These are phyloP conservation scores for Augochlorella aurata DNA, from an alignment of 2,888 invertebrate species.

Conservation along the genomic window DNA sequence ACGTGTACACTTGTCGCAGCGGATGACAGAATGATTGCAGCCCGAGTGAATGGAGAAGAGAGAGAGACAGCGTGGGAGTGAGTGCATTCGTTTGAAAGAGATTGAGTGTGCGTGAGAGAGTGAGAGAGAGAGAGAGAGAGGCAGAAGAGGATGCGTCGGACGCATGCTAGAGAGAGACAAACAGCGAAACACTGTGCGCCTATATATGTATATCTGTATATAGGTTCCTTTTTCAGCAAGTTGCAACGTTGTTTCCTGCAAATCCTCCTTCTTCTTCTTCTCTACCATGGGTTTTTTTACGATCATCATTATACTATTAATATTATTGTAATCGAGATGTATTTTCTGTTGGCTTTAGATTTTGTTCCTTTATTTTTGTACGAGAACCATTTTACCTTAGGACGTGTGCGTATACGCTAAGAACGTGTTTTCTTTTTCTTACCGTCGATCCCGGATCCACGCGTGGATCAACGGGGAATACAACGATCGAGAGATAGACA, in stretches of 20 bases:
- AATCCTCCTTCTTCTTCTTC: conserved; percentile 37
- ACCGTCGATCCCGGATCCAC: conserved; percentile 32
- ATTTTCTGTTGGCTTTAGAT: conserved; percentile 78
- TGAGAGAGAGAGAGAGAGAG: neutral
- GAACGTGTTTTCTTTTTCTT: conserved; percentile 63
- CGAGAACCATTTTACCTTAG: conserved; percentile 71
- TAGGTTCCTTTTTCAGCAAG: conserved; percentile 55
- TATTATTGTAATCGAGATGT: conserved; percentile 68
- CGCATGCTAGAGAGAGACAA: conserved; percentile 31
- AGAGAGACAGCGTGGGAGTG: conserved; percentile 66
- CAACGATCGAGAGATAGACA: conserved; percentile 11
- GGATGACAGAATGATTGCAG: neutral
- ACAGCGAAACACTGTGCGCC: conserved; percentile 61
- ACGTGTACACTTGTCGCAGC: conserved; percentile 20
- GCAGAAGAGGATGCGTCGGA: conserved; percentile 9
- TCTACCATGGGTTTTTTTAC: conserved; percentile 21
- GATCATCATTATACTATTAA: conserved; percentile 69
- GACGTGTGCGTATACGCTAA: conserved; percentile 59
- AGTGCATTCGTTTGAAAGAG: too few species aligned
- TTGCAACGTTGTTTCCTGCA: conserved; percentile 41
- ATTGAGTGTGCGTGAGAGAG: neutral
- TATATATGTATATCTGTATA: conserved; percentile 63
- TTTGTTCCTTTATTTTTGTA: conserved; percentile 80
- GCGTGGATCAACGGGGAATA: conserved; percentile 11
- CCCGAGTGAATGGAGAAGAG: neutral